Base-by-base conservation (phyloP, 1,140 invertebrate genomes). In the Oscheius sp. region DNA sequence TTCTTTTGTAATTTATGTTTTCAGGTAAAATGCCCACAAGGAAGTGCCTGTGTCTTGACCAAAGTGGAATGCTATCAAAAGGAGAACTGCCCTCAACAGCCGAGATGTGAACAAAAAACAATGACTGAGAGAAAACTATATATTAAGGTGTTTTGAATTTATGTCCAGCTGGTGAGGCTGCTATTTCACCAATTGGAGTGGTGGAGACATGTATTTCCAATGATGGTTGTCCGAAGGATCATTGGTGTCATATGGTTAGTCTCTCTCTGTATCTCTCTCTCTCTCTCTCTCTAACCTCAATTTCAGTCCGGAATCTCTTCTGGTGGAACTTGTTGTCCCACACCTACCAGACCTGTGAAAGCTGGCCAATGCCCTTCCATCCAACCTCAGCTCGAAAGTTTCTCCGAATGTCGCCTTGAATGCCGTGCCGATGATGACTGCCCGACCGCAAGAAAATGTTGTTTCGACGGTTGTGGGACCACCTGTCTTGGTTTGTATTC, bases 341-440 rank as follows among this genome's bases (percentile, higher is more conserved):
- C 62, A 13, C 71, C 61, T 3, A 18, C 58, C 15, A 49, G 45
- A 28, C 35, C 64, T 28, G 38, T 34, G 34, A 31, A 64, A 52
- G 71, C 77, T 7, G 77, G 77, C 20, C 42, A 34, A 31, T 79
- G 77, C 55, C 77, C 77, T 29, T 52, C 32, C 10, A 49, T 65
- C 10, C 31, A 49, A 3, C 68, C 73, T 26, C 61, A 45, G 28
- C 42, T 79, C 28, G 66, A 78, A 20, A 20, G 31, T 18, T 26
- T 52, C 3, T 26, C 42, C 28, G 68, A 58, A 15, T 80, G 77
- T 62, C 35, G 52, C 10, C 23, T 80, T 1, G 66, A 61, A 20
- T 79, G 78, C 62, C 64, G 66, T 59, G 59, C 67, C 20, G 78
- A 79, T 68, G 76, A 77, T 38, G 78, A 79, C 29, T 79, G 78